phyloP scores from a whole-genome alignment of 1,140 invertebrate species.

The Physella acuta region DNA sequence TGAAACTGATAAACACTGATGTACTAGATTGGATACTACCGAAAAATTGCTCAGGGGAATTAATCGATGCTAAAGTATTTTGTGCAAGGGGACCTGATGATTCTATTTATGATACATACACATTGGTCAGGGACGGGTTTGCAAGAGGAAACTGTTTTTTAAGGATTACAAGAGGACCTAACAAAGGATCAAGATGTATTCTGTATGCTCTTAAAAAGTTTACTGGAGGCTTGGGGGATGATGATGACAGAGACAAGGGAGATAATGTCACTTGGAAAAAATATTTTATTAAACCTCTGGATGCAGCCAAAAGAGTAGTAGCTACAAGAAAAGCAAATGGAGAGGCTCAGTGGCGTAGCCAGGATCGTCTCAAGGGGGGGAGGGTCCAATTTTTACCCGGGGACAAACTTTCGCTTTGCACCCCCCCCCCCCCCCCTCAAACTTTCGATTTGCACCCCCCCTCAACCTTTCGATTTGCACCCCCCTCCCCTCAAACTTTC shows the following conservation, averaged over 20 bases:
- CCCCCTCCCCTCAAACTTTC: too few relatives aligned
- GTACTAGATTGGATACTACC: conserved; percentile 47
- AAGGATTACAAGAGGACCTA: conserved; percentile 38
- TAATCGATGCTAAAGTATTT: conserved; percentile 53
- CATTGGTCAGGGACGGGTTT: conserved; percentile 51
- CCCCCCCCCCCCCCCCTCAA: too few relatives aligned
- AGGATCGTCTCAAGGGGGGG: too few relatives aligned
- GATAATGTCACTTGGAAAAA: conserved; percentile 60
- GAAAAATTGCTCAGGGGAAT: conserved; percentile 38
- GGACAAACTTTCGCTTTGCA: too few relatives aligned
- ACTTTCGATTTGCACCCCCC: too few relatives aligned
- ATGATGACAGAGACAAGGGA: conserved; percentile 58
- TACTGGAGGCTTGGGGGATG: conserved; percentile 64
- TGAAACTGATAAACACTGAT: conserved; percentile 42
- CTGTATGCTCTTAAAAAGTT: conserved; percentile 63
- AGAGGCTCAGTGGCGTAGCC: too few relatives aligned
- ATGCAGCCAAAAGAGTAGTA: conserved; percentile 51
- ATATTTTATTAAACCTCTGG: conserved; percentile 59
- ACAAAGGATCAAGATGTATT: conserved; percentile 48
- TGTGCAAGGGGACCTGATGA: conserved; percentile 51
- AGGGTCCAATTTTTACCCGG: too few relatives aligned
- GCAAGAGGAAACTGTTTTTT: conserved; percentile 61
- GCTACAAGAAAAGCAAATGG: conserved; percentile 63
- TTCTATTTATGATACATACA: conserved; percentile 50
- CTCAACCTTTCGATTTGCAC: too few relatives aligned